Evolutionary conservation across 2,888 invertebrate genomes (phyloP).

Genomic region (Erebia ligea): DNA sequence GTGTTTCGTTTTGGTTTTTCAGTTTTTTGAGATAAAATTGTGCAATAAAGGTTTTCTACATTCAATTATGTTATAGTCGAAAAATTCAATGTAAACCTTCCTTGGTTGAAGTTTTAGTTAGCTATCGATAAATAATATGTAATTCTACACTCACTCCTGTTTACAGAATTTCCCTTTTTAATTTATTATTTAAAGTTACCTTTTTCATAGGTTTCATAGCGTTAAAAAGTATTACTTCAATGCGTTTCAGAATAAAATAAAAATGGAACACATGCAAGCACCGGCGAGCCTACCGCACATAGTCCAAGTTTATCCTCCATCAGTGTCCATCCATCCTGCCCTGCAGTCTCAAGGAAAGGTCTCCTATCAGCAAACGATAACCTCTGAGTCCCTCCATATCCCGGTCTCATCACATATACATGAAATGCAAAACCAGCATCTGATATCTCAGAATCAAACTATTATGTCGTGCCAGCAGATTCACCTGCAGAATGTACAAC

Average conservation of each 20-base stretch:
- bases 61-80: too few species aligned
- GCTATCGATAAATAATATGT: too few species aligned
- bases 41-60: conserved; percentile 1
- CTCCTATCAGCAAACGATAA: conserved; percentile 65
- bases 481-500: conserved; percentile 58
- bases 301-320: conserved; percentile 67
- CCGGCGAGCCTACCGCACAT: conserved; percentile 61
- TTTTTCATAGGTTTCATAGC: too few species aligned
- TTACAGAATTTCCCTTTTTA: background rate
- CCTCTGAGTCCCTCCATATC: conserved; percentile 61
- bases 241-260: conserved; percentile 2
- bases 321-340: conserved; percentile 62
- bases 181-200: too few species aligned
- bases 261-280: conserved; percentile 69
- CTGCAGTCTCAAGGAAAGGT: conserved; percentile 64
- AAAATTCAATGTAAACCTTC: too few species aligned
- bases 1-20: conserved; percentile 27
- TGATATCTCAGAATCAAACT: conserved; percentile 64
- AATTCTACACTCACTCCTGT: background rate
- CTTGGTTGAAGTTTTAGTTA: too few species aligned
- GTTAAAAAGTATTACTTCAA: too few species aligned
- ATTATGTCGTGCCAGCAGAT: conserved; percentile 70
- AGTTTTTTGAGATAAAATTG: background rate
- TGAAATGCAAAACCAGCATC: conserved; percentile 55
- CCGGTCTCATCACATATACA: conserved; percentile 56